phyloP scores from a whole-genome alignment of 23 tunicate species.

The Diplosoma virens region DNA sequence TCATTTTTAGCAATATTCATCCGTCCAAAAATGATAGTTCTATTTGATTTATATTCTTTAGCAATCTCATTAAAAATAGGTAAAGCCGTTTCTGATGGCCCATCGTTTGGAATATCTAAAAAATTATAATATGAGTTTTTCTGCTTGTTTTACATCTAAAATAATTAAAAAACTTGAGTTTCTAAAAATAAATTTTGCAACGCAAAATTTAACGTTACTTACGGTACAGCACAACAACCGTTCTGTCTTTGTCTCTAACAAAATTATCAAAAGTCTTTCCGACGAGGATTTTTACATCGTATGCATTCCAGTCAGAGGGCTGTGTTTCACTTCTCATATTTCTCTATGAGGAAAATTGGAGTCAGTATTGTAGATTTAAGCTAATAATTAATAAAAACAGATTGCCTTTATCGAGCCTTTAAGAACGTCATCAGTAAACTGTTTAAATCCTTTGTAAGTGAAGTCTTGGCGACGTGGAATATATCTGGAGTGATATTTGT shows the following conservation, averaged over 20 bases:
- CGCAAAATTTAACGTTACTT: slow-evolving; percentile 5
- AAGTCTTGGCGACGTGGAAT: slow-evolving; percentile 49
- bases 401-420: slow-evolving; percentile 62
- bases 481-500: slow-evolving; percentile 60
- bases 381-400: too few relatives aligned
- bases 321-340: slow-evolving; percentile 44
- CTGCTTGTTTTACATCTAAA: not conserved
- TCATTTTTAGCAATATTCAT: slow-evolving; percentile 64
- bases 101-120: slow-evolving; percentile 37
- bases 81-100: slow-evolving; percentile 33
- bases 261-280: slow-evolving; percentile 62
- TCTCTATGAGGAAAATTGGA: slow-evolving; percentile 33
- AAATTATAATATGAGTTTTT: not conserved
- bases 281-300: slow-evolving; percentile 73
- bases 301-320: slow-evolving; percentile 79
- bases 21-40: slow-evolving; percentile 40
- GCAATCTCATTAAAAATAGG: slow-evolving; percentile 63
- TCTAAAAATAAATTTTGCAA: not conserved
- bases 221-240: slow-evolving; percentile 72
- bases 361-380: too few relatives aligned
- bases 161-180: not conserved
- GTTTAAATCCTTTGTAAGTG: slow-evolving; percentile 37
- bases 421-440: slow-evolving; percentile 62
- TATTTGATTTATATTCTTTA: slow-evolving; percentile 29
- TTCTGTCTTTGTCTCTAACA: slow-evolving; percentile 34